Evolutionary conservation across 1,140 invertebrate genomes (phyloP).

Genomic region (Armadillidium nasatum): DNA sequence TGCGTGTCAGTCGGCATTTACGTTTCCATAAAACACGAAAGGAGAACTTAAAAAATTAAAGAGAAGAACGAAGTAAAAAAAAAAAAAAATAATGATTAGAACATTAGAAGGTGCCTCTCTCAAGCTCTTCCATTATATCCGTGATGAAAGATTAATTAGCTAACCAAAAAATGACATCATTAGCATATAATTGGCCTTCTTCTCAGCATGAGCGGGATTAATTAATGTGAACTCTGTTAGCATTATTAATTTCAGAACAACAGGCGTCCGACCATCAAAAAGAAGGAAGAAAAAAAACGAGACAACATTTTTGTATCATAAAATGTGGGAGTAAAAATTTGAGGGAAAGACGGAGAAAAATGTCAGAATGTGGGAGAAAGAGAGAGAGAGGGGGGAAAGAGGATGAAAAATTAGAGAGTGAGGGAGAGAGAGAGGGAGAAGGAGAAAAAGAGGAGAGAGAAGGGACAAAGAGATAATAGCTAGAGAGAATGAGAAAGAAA

Average conservation of each 20-base stretch:
- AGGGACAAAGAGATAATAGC: too few relatives aligned
- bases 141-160: slow-evolving; percentile 5
- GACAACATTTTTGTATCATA: neutral
- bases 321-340: neutral
- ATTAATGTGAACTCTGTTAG: neutral
- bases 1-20: too few relatives aligned
- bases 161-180: slow-evolving; percentile 3
- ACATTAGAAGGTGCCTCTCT: neutral
- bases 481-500: neutral
- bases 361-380: neutral
- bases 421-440: neutral
- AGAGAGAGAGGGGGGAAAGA: neutral
- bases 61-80: too few relatives aligned
- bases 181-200: slow-evolving; percentile 1
- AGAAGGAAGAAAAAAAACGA: neutral
- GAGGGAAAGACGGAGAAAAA: neutral
- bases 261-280: neutral
- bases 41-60: too few relatives aligned
- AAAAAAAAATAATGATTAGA: neutral
- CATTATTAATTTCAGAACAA: slow-evolving; percentile 6
- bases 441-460: neutral
- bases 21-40: too few relatives aligned
- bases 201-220: slow-evolving; percentile 1
- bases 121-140: slow-evolving; percentile 4
- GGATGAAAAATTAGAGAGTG: neutral